phyloP scores from a whole-genome alignment of 2,797 vertebrate genomes.

The Ctenopoma multispine region DNA sequence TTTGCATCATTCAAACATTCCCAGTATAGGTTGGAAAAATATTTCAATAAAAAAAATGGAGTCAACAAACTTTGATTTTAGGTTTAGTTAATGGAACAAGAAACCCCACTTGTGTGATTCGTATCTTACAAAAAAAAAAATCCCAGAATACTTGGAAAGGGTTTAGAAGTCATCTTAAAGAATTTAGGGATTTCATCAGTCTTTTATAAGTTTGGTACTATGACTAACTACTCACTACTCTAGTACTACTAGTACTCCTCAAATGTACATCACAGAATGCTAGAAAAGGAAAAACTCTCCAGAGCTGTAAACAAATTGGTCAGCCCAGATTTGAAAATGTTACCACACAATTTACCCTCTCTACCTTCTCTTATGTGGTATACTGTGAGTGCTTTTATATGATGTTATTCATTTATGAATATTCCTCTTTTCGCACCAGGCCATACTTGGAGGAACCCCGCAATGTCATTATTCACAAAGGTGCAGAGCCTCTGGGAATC shows the following conservation, averaged over 20 bases:
- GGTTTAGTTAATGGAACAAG: too few relatives aligned
- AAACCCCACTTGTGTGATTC: too few relatives aligned
- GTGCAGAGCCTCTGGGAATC: constrained; percentile 95
- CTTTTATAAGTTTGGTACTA: too few relatives aligned
- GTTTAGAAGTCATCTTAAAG: background rate
- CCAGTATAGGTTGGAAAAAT: too few relatives aligned
- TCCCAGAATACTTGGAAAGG: background rate
- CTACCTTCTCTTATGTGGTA: constrained; percentile 11
- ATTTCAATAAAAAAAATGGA: too few relatives aligned
- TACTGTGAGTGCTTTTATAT: background rate
- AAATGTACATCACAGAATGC: background rate
- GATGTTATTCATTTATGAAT: constrained; percentile 19
- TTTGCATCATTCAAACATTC: background rate
- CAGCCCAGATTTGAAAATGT: constrained; percentile 20
- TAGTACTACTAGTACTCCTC: too few relatives aligned
- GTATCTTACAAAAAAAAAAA: too few relatives aligned
- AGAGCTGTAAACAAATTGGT: constrained; percentile 61
- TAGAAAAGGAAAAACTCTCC: constrained; percentile 39
- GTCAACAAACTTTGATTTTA: too few relatives aligned
- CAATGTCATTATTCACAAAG: constrained; percentile 96
- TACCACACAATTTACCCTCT: constrained; percentile 12
- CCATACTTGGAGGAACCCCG: constrained; percentile 97
- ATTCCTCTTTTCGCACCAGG: constrained; percentile 74
- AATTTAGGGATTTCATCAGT: background rate
- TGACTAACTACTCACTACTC: too few relatives aligned